Conservation (phyloP, 2,888 invertebrate genomes). For the Lacanobia wlatinum region DNA sequence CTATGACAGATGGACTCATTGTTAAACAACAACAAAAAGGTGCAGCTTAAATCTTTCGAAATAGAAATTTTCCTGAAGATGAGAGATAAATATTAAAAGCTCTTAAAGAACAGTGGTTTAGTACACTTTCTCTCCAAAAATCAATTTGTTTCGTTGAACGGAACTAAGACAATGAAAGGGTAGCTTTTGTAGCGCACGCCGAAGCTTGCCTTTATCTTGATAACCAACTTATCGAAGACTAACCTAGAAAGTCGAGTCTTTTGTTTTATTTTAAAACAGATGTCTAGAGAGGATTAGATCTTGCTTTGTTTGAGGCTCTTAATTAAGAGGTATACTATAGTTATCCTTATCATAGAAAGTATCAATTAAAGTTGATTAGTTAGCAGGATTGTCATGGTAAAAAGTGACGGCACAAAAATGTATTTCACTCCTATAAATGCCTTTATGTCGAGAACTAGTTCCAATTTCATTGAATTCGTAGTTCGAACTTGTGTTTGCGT, state of each 20-base stretch:
- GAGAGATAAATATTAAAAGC: constrained; percentile 64
- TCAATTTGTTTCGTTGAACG: constrained; percentile 78
- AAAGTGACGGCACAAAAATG: background rate
- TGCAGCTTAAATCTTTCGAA: constrained; percentile 15
- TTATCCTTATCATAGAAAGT: constrained; percentile 10
- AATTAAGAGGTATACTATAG: constrained; percentile 15
- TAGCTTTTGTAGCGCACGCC: constrained; percentile 72
- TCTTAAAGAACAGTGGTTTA: constrained; percentile 74
- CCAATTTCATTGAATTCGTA: constrained; percentile 35
- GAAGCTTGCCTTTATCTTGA: constrained; percentile 75
- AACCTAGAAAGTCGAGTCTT: constrained; percentile 77
- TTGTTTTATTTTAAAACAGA: constrained; percentile 79
- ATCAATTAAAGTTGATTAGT: constrained; percentile 8
- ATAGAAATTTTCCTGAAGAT: constrained; percentile 46
- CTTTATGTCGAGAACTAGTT: constrained; percentile 5
- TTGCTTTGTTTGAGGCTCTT: constrained; percentile 57
- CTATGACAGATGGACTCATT: constrained; percentile 34
- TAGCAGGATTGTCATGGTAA: background rate
- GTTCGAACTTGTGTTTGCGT: constrained; percentile 12
- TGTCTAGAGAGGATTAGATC: constrained; percentile 70
- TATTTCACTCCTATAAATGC: constrained; percentile 6
- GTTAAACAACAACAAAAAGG: constrained; percentile 29
- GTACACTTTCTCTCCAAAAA: constrained; percentile 82
- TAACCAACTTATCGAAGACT: constrained; percentile 77
- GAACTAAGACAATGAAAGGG: constrained; percentile 76